Base-by-base conservation (phyloP, 2,113 vertebrate species). In the Petroica traversi region DNA sequence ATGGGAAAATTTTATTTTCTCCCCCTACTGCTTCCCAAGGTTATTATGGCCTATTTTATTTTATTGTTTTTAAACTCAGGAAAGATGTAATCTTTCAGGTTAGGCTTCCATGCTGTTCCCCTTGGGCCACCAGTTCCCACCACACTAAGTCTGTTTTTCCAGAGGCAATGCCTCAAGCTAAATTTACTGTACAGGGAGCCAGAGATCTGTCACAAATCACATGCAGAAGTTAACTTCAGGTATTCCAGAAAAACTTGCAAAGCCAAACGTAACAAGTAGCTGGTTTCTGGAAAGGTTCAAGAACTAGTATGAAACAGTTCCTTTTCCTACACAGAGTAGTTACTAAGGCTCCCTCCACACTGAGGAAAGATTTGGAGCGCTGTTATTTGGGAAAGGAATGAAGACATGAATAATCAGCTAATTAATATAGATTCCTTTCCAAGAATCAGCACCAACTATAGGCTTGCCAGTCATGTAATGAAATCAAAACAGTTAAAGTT, bases 101-200 rank as follows among this genome's bases (percentile, higher is more conserved):
- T 80, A 85, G 31, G 76, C 77, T 82, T 95, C 92, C 82, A 68
- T 52, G 45, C 67, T 91, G 59, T 67, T 79, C 83, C 79, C 74
- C 88, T 72, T 23, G 9, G 63, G 92, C 73, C 91, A 94, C 71
- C 34, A 25, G 74, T 88, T 94, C 78, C 93, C 49, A 86, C 63
- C 19, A 94, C 78, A 84, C 10, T 69, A 61, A 96, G 55, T 94
- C 72, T 86, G 40, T 92, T 96, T 91, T 94, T 97, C 92, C 80
- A 96, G 85, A 95, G 87, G 84, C 92, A 87, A 80, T 96, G 84
- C 89, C 87, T 96, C 66, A 72, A 91, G 94, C 93, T 79, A 96
- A 94, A 97, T 97, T 94, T 86, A 89, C 67, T 58, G 54, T 36
- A 58, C 38, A 79, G 41, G 49, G 33, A 96, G 64, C 54, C 85